Percentiles rank a stretch among this genome's conserved stretches.
phyloP scores from a whole-genome alignment of 2,797 vertebrate genomes.

The Pampus argenteus region DNA sequence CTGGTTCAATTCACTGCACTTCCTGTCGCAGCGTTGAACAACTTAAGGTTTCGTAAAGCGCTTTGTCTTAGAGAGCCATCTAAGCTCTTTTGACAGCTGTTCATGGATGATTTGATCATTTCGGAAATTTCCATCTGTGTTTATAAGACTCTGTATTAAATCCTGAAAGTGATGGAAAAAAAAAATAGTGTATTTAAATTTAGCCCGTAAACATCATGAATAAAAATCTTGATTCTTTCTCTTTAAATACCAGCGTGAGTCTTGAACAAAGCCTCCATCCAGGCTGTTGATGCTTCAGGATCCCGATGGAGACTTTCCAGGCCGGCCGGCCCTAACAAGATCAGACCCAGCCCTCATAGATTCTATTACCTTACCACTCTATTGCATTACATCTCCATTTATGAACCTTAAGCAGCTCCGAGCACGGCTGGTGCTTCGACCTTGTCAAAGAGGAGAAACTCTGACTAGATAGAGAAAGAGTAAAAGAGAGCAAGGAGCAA shows the following conservation, averaged over 20 bases:
- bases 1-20: no score
- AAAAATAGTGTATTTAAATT: neutral
- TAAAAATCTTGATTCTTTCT: constrained; percentile 14
- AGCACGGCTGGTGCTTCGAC: constrained; percentile 75
- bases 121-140: no score
- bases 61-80: no score
- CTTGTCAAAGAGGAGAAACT: constrained; percentile 84
- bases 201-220: neutral
- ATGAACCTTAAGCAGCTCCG: constrained; percentile 82
- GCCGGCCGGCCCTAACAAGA: constrained; percentile 78
- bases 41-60: no score
- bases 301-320: constrained; percentile 70
- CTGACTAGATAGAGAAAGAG: constrained; percentile 68
- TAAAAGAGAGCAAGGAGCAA: constrained; percentile 46
- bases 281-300: constrained; percentile 53
- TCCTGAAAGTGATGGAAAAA: neutral
- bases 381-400: constrained; percentile 88
- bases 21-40: no score
- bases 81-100: no score
- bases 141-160: no score
- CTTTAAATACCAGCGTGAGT: constrained; percentile 3
- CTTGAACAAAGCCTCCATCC: constrained; percentile 46
- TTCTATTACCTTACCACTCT: constrained; percentile 83
- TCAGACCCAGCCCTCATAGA: constrained; percentile 82
- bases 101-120: no score